These are phyloP conservation scores for Drosophila glabriapex DNA, from an alignment of 2,888 invertebrate genomes.

Conservation along the genomic window DNA sequence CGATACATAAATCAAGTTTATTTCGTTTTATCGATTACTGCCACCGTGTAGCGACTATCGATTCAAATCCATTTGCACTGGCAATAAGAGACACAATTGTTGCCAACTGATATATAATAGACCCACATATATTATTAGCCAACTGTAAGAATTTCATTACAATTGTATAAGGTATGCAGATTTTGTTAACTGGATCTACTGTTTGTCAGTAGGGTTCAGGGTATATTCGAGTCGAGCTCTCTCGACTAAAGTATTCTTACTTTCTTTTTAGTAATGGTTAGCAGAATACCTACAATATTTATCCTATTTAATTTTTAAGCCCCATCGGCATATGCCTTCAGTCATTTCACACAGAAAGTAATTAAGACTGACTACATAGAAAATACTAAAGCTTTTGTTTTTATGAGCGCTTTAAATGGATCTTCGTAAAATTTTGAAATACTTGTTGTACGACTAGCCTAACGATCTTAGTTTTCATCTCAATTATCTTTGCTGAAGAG, in stretches of 20 bases:
- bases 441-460: background rate
- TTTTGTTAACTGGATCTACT: no score
- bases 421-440: background rate
- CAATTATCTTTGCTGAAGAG: background rate
- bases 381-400: background rate
- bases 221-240: background rate
- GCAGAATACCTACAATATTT: background rate
- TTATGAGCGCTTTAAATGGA: background rate
- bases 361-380: background rate
- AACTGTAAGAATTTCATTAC: background rate
- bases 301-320: background rate
- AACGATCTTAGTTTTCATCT: background rate
- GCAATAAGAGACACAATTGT: background rate
- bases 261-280: background rate
- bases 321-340: background rate
- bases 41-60: background rate
- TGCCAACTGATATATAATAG: background rate
- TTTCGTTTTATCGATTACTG: background rate
- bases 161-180: background rate
- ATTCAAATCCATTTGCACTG: background rate
- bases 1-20: no score
- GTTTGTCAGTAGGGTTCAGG: background rate
- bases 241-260: no score
- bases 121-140: background rate
- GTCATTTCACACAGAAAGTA: background rate